phyloP scores from a whole-genome alignment of 2,797 vertebrate species.

The Brachyalestes nurse region DNA sequence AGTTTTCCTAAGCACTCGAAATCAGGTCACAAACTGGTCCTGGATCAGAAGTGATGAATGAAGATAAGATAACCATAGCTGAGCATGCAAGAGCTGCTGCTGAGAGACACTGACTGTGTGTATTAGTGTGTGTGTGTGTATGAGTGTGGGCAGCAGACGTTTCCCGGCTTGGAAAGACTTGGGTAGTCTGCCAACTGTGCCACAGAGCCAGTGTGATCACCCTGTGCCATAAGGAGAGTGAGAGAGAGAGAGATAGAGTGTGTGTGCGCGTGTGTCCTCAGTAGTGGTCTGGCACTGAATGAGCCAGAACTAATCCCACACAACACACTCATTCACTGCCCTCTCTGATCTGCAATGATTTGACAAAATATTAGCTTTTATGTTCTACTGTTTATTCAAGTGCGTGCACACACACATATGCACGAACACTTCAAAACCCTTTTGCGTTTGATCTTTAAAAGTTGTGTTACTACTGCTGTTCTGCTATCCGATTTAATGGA shows the following conservation, averaged over 20 bases:
- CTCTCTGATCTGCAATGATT: background rate
- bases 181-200: constrained; percentile 30
- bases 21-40: background rate
- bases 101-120: too few relatives aligned
- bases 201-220: constrained; percentile 22
- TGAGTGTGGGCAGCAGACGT: constrained; percentile 10
- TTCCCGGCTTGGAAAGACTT: constrained; percentile 8
- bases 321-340: constrained; percentile 3
- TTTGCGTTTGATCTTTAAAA: too few relatives aligned
- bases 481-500: too few relatives aligned
- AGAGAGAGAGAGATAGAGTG: background rate
- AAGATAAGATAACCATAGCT: background rate
- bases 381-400: background rate
- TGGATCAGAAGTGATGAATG: background rate
- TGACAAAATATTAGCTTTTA: constrained; percentile 9
- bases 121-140: background rate
- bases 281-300: constrained; percentile 11
- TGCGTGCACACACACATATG: background rate
- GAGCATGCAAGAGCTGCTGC: background rate
- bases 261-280: constrained; percentile 4
- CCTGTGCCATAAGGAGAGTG: constrained; percentile 19
- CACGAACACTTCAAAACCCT: too few relatives aligned
- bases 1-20: background rate
- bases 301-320: constrained; percentile 33
- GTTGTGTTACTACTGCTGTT: too few relatives aligned